Percentiles rank a stretch among this genome's conserved stretches.
Conservation (phyloP, 2,888 invertebrate genomes). For the Diadegma fenestrale region DNA sequence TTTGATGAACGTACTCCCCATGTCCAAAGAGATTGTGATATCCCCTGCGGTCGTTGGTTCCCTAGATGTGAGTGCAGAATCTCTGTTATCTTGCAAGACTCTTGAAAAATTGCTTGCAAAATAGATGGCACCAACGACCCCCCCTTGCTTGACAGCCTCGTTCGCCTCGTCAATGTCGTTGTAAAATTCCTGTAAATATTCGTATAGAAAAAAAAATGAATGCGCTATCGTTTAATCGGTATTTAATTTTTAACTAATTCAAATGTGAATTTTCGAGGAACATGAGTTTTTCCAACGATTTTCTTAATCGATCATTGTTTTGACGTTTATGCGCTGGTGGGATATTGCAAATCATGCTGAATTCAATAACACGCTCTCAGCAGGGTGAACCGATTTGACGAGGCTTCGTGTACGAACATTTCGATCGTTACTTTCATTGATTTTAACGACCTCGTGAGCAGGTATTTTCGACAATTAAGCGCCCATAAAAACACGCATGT, state of each 20-base stretch:
- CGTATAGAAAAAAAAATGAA: neutral
- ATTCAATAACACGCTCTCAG: constrained; percentile 8
- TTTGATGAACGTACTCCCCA: constrained; percentile 86
- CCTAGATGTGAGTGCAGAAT: constrained; percentile 80
- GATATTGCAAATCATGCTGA: constrained; percentile 16
- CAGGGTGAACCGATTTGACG: constrained; percentile 23
- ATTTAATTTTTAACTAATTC: neutral
- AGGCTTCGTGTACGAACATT: constrained; percentile 10
- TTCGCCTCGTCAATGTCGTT: constrained; percentile 86
- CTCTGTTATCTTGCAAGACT: constrained; percentile 87
- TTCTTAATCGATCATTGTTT: constrained; percentile 17
- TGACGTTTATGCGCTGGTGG: neutral
- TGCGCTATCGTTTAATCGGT: neutral
- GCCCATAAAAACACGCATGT: neutral
- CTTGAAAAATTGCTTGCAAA: constrained; percentile 91
- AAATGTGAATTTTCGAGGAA: neutral
- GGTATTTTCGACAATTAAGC: constrained; percentile 22
- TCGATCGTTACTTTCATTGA: constrained; percentile 24
- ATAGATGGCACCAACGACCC: constrained; percentile 88
- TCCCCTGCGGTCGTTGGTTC: constrained; percentile 85
- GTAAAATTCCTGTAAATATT: constrained; percentile 80
- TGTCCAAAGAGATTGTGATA: constrained; percentile 90
- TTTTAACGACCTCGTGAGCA: constrained; percentile 54
- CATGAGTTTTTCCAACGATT: neutral
- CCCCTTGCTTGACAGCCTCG: constrained; percentile 86